A percentile compares a stretch with the other conserved stretches of the same genome.
Conservation (phyloP, 2,113 vertebrate species). For the Xiphias gladius region DNA sequence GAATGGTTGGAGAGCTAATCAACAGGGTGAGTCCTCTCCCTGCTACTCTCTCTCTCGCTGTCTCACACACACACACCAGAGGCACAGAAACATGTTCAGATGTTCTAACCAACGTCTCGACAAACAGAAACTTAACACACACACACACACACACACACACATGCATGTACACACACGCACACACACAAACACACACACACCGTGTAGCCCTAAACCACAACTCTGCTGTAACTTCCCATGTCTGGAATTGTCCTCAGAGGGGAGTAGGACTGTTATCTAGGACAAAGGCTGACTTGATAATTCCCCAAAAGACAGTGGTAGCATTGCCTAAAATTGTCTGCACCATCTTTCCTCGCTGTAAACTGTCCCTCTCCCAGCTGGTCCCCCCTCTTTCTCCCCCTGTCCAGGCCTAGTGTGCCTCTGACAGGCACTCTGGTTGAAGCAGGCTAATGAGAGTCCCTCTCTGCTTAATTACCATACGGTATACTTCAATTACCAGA, state of each 20-base stretch:
- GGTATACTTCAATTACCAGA: constrained; percentile 81
- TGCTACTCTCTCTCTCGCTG: neutral
- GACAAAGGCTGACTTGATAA: constrained; percentile 79
- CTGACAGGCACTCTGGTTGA: constrained; percentile 70
- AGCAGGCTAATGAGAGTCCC: constrained; percentile 75
- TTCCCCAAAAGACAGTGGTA: constrained; percentile 72
- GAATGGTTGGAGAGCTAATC: constrained; percentile 97
- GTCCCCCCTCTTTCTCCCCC: neutral
- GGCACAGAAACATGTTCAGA: constrained; percentile 37
- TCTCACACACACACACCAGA: constrained; percentile 20
- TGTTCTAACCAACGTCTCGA: constrained; percentile 24
- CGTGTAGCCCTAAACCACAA: constrained; percentile 72
- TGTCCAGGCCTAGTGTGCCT: constrained; percentile 47
- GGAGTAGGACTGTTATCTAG: constrained; percentile 76
- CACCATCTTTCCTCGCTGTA: constrained; percentile 39
- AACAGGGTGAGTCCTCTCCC: constrained; percentile 87
- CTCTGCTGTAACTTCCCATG: constrained; percentile 69
- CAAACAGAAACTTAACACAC: constrained; percentile 44
- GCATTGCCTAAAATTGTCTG: constrained; percentile 63
- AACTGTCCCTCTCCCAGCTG: neutral
- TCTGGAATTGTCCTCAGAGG: constrained; percentile 77
- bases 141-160: constrained; percentile 30
- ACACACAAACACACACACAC: constrained; percentile 22
- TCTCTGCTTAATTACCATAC: constrained; percentile 79
- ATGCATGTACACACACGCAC: constrained; percentile 33